phyloP scores from a whole-genome alignment of 2,888 invertebrate species.

The Margaritifera margaritifera region DNA sequence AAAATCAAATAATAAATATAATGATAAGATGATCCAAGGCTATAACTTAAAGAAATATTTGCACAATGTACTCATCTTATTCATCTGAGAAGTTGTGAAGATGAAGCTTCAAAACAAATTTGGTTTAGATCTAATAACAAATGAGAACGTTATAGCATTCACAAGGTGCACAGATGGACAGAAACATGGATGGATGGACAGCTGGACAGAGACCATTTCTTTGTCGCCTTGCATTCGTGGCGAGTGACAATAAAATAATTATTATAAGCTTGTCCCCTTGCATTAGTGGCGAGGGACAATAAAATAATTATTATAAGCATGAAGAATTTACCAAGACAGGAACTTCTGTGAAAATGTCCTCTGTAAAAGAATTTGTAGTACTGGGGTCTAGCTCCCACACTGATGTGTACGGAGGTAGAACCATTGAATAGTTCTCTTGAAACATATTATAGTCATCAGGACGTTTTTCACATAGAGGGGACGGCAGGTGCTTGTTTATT shows the following conservation, averaged over 20 bases:
- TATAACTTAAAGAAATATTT: too few relatives aligned
- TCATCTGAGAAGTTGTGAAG: too few relatives aligned
- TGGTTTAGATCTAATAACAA: too few relatives aligned
- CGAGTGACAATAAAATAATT: not conserved
- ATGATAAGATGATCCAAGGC: too few relatives aligned
- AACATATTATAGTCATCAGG: not conserved
- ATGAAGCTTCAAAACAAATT: too few relatives aligned
- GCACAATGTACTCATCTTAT: too few relatives aligned
- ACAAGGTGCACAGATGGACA: too few relatives aligned
- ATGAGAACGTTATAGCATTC: too few relatives aligned
- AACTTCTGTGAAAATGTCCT: conserved; percentile 12
- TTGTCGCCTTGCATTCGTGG: not conserved
- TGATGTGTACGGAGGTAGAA: conserved; percentile 34
- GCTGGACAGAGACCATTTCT: too few relatives aligned
- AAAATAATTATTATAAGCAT: not conserved
- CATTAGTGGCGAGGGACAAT: not conserved
- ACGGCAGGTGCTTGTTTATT: conserved; percentile 44
- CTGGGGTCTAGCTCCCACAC: conserved; percentile 29
- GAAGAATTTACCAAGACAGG: conserved; percentile 18
- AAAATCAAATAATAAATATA: too few relatives aligned
- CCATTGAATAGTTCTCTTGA: not conserved
- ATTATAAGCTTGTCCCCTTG: not conserved
- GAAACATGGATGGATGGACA: too few relatives aligned
- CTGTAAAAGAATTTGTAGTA: conserved; percentile 2
- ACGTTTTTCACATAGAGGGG: conserved; percentile 53